These are phyloP conservation scores for Cryptoblepharus egeriae DNA, from an alignment of 2,797 vertebrate species.

Conservation along the genomic window DNA sequence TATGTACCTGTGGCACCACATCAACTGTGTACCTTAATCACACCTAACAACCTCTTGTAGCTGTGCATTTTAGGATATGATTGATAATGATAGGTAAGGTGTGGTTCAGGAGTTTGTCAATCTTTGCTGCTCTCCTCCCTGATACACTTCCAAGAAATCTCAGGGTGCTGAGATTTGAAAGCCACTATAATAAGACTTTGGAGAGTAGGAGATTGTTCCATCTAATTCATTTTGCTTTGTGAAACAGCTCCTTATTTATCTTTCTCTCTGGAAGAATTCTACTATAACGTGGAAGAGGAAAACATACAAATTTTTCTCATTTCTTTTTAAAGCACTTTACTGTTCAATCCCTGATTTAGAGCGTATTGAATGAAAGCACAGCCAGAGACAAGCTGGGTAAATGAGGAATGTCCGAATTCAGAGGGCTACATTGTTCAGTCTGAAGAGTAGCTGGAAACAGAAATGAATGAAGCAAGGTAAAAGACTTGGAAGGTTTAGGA, in stretches of 20 bases:
- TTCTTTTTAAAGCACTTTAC: conserved; percentile 25
- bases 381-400: conserved; percentile 4
- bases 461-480: conserved; percentile 33
- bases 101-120: background rate
- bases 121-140: background rate
- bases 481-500: conserved; percentile 5
- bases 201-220: background rate
- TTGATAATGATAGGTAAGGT: background rate
- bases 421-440: conserved; percentile 6
- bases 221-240: background rate
- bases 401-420: conserved; percentile 32
- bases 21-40: background rate
- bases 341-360: conserved; percentile 29
- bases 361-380: conserved; percentile 38
- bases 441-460: conserved; percentile 20
- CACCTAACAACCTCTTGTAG: background rate
- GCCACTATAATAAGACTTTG: background rate
- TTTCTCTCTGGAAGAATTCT: background rate
- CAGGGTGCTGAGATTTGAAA: background rate
- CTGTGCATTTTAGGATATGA: background rate
- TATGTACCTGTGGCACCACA: background rate
- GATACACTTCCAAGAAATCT: background rate
- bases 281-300: background rate
- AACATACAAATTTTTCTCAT: background rate
- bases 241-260: background rate